Evolutionary conservation across 2,888 invertebrate species (phyloP).

Genomic region (Chrysotoxum bicinctum): DNA sequence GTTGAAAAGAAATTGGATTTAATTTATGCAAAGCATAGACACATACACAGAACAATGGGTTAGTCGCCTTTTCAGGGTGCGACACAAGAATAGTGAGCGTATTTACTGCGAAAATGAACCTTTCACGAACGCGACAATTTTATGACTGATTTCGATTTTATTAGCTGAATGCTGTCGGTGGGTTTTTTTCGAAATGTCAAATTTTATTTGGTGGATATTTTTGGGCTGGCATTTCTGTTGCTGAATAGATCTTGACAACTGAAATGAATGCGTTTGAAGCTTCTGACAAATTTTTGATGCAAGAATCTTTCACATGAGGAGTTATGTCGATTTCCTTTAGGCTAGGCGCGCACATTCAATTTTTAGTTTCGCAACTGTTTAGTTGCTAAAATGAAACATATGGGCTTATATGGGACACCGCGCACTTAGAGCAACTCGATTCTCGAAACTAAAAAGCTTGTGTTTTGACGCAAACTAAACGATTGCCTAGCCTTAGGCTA

Average conservation of each 20-base stretch:
- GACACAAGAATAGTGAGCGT: conserved; percentile 31
- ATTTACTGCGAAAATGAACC: conserved; percentile 10
- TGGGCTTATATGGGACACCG: too few species aligned
- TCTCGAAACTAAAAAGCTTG: too few species aligned
- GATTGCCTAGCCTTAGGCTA: too few species aligned
- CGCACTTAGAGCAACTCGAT: too few species aligned
- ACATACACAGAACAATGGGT: conserved; percentile 58
- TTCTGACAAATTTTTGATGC: not conserved
- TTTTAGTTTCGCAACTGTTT: too few species aligned
- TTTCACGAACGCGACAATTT: conserved; percentile 60
- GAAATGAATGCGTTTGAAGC: not conserved
- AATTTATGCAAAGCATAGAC: conserved; percentile 30
- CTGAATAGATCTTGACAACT: conserved; percentile 38
- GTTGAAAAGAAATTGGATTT: conserved; percentile 13
- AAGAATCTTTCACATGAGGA: too few species aligned
- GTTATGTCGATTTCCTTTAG: too few species aligned
- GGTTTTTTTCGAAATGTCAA: conserved; percentile 41
- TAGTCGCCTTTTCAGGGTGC: conserved; percentile 64
- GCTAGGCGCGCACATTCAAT: too few species aligned
- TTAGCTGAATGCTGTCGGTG: conserved; percentile 50
- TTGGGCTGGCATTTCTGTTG: conserved; percentile 23
- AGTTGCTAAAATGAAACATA: too few species aligned
- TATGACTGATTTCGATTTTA: conserved; percentile 50
- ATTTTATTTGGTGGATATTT: not conserved
- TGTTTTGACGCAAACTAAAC: too few species aligned